A percentile compares a stretch with the other conserved stretches of the same genome.
Conservation (phyloP, 2,113 vertebrate species). For the Azemiops feae region DNA sequence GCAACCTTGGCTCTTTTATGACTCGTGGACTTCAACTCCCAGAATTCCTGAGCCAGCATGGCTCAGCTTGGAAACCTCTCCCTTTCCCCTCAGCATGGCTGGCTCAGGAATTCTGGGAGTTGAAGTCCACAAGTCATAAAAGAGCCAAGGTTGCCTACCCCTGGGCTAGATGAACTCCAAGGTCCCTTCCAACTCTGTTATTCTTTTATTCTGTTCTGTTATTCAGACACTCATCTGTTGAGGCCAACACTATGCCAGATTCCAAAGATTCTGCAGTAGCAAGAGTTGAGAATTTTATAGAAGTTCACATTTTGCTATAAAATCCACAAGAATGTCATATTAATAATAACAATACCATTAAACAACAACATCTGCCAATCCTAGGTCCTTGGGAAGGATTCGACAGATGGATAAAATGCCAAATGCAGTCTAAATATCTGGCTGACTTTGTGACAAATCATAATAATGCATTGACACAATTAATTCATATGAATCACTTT, state of each 20-base stretch:
- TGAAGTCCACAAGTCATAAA: too few relatives aligned
- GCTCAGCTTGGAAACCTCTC: too few relatives aligned
- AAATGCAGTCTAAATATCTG: background rate
- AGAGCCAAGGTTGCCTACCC: too few relatives aligned
- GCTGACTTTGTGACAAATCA: background rate
- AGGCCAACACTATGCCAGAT: background rate
- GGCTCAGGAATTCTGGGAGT: too few relatives aligned
- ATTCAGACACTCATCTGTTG: background rate
- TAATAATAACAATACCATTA: background rate
- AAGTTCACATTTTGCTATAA: background rate
- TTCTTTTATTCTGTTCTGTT: too few relatives aligned
- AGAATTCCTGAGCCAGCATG: too few relatives aligned
- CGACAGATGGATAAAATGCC: background rate
- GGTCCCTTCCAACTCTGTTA: too few relatives aligned
- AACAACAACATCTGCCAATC: background rate
- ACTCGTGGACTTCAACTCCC: too few relatives aligned
- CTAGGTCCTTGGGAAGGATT: background rate
- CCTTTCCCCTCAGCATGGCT: too few relatives aligned
- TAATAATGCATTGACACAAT: background rate
- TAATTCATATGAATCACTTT: background rate
- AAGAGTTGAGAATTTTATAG: constrained; percentile 7
- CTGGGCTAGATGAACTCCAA: too few relatives aligned
- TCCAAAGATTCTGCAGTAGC: constrained; percentile 13
- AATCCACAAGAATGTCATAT: background rate
- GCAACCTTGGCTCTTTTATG: too few relatives aligned